Evolutionary conservation across 2,888 invertebrate genomes (phyloP), one percentile per base, ranked within the genome.

Genomic region (Drosophila sordidapex): DNA sequence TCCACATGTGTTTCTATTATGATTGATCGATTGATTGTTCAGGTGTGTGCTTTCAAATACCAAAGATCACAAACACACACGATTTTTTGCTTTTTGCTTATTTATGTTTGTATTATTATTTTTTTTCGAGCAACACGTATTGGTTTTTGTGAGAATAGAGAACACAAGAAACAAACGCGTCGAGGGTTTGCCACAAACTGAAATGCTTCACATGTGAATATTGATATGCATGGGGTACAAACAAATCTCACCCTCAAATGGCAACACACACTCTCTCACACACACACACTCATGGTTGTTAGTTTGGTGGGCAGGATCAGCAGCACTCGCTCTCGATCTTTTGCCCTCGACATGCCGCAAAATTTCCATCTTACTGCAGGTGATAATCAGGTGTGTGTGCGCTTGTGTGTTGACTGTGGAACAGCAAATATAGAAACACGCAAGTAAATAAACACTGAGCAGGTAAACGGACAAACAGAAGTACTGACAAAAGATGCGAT

Each of bases 351-450:
- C 63, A 40, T 49, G 53, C 21, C 61, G 60, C 66, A 69, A 61
- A 70, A 52, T 70, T 79, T 59, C 70, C 67, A 48, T 27, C 54
- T 60, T 61, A 13, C 46, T 74, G 78, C 84, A 89, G 82, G 86
- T 83, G 87, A 80, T 91, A 90, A 91, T 91, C 87, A 90, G 90
- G 91, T 90, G 90, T 81, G 86, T 82, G 81, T 80, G 68, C 10
- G 15, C 43, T 18, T 82, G 76, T 15, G 31, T 59, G 15, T 65
- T 67, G 66, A 64, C 57, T 31, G 35, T 43, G 67, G 54, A 76
- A 66, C 65, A 59, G 59, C 60, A 72, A 63, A 76, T 58, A 61
- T 18, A 36, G 63, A 29, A 70, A 71, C 48, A 67, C 48, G 38
- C 52, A 67, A 69, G 70, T 70, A 76, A 71, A 78, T 74, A 70